phyloP scores from a whole-genome alignment of 2,888 invertebrate species.

The Leucophenga montana region DNA sequence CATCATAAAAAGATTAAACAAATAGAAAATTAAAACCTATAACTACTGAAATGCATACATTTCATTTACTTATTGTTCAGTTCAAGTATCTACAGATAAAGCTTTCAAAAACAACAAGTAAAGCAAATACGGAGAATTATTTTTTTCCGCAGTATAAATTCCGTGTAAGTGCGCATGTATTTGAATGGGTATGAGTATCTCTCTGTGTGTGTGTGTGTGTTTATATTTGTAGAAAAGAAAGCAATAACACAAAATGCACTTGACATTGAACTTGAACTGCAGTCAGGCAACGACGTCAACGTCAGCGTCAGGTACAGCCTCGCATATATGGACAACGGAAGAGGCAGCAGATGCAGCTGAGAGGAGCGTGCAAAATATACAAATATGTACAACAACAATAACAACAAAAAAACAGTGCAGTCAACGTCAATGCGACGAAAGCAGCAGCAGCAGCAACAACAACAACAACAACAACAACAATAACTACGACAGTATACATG shows the following conservation, averaged over 20 bases:
- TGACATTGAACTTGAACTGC: conserved; percentile 71
- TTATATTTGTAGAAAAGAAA: not conserved
- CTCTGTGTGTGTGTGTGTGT: too few species aligned
- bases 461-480: not conserved
- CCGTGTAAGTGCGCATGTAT: too few species aligned
- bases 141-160: too few species aligned
- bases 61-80: not conserved
- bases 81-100: too few species aligned
- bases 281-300: conserved; percentile 44
- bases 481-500: too few species aligned
- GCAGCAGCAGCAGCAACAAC: not conserved
- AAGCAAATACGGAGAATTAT: not conserved
- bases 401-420: not conserved
- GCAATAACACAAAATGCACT: conserved; percentile 44
- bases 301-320: not conserved
- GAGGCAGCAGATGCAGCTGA: too few species aligned
- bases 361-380: too few species aligned
- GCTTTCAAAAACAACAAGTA: not conserved
- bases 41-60: not conserved
- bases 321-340: too few species aligned
- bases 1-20: not conserved
- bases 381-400: not conserved
- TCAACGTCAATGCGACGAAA: not conserved
- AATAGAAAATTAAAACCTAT: not conserved
- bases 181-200: too few species aligned